Evolutionary conservation across 2,113 vertebrate genomes (phyloP), one percentile per base, ranked within the genome.

Genomic region (Himantopus leucocephalus): DNA sequence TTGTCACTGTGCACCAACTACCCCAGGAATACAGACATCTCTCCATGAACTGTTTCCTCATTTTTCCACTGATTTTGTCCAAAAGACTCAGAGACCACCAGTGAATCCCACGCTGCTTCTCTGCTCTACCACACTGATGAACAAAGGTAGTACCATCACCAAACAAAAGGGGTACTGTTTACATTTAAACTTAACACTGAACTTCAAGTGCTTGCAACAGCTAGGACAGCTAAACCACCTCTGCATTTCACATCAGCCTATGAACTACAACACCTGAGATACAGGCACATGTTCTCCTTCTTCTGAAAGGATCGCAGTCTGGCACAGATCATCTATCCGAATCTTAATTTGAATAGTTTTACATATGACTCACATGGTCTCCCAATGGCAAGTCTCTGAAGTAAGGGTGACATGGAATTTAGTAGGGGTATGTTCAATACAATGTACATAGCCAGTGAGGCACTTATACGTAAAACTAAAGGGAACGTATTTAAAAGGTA

Each of bases 371-470:
- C 47, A 73, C 8, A 47, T 21, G 14, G 29, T 77, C 14, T 62
- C 47, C 18, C 41, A 50, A 29, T 10, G 4, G 52, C 20, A 84
- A 64, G 12, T 24, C 59, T 55, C 47, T 8, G 6, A 71, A 86
- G 14, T 26, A 73, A 62, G 29, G 9, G 24, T 39, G 18, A 37
- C 20, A 29, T 10, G 11, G 32, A 88, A 60, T 43, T 52, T 32
- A 43, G 8, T 7, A 37, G 17, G 9, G 18, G 9, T 55, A 29
- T 9, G 13, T 60, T 72, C 64, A 55, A 73, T 14, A 68, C 26
- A n/a, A 48, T 2, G 5, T 60, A 45, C 0, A 0, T 17, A 43
- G 4, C 35, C 37, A 29, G 5, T 37, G 29, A 58, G 34, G 37
- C 10, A 7, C 24, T 32, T 32, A 17, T 0, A 70, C 18, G 22